Evolutionary conservation across 2,888 invertebrate species (phyloP), one percentile per base, ranked within the genome.

Genomic region (Dryocosmus kuriphilus): DNA sequence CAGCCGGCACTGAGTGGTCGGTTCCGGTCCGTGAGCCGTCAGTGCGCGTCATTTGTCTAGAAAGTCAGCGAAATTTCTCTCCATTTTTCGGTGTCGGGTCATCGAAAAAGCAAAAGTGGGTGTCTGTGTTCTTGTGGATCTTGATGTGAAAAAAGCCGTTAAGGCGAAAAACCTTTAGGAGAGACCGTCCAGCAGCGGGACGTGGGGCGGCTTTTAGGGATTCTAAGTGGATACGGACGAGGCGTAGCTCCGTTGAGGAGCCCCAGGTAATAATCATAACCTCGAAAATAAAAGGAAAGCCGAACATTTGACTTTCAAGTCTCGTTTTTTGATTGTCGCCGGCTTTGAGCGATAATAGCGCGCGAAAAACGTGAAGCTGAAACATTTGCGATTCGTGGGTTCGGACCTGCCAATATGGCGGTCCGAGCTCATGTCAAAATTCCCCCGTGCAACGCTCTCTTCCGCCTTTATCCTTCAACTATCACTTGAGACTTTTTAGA

Each of bases 201-300:
- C 79, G 80, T 80, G 80, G 82, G 71, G 51, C 71, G 71, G 71
- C 46, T 46, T 71, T 71, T 30, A 78, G 78, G 81, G 74, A 80
- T 71, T 79, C 76, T 79, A 81, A 83, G 82, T 84, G 81, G 79
- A 84, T 83, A 83, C 83, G 65, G 77, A 79, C 75, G 78, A 75
- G 79, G 27, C 76, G 84, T 80, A 77, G 88, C 88, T 88, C 87
- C 88, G 84, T 84, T 78, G 82, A 84, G 87, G 88, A 89, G 87
- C 89, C 82, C 84, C 84, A 88, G 88, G 88, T 89, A 88, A 71
- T 24, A 24, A 41, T 7, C 14, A 7, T 38, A 16, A 65, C n/a
- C 11, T 7, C 41, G 16, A 41, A 14, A 41, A 38, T 24, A 14
- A 35, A 63, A 22, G 22, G 57, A n/a, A 22, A 32, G 22, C 22